These are phyloP conservation scores for Lagodon rhomboides DNA, from an alignment of 2,797 vertebrate genomes.

Conservation along the genomic window DNA sequence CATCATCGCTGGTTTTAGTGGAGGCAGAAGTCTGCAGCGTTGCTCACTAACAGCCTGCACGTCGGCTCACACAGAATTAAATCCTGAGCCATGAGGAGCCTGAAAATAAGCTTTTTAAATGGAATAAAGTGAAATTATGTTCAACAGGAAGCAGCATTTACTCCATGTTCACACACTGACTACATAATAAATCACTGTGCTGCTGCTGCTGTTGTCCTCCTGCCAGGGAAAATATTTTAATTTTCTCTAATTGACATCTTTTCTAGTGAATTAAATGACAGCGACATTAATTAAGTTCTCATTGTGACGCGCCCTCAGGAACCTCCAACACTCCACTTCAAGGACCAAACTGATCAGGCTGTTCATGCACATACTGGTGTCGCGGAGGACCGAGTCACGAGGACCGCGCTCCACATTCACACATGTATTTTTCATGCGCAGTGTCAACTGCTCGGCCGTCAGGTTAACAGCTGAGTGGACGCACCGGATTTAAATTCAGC, in stretches of 20 bases:
- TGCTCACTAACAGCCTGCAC: neutral
- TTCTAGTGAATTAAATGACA: constrained; percentile 48
- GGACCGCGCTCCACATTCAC: neutral
- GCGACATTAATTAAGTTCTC: constrained; percentile 53
- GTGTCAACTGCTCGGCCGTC: neutral
- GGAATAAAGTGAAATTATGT: neutral
- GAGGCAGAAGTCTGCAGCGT: neutral
- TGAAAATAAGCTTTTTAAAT: neutral
- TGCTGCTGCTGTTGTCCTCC: neutral
- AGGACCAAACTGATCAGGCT: constrained; percentile 38
- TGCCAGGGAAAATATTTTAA: constrained; percentile 14
- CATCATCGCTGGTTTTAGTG: neutral
- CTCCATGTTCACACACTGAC: too few species aligned
- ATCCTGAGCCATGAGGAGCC: neutral
- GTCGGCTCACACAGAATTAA: neutral
- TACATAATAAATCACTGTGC: too few species aligned
- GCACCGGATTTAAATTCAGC: constrained; percentile 8
- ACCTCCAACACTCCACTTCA: neutral
- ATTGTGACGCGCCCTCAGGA: constrained; percentile 14
- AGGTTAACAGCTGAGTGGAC: constrained; percentile 29
- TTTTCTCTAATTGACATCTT: constrained; percentile 36
- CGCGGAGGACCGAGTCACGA: neutral
- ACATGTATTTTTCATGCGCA: constrained; percentile 16
- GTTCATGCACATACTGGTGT: constrained; percentile 1
- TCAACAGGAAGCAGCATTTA: too few species aligned